Evolutionary conservation across 2,797 vertebrate genomes (phyloP).

Genomic region (Discoglossus pictus): DNA sequence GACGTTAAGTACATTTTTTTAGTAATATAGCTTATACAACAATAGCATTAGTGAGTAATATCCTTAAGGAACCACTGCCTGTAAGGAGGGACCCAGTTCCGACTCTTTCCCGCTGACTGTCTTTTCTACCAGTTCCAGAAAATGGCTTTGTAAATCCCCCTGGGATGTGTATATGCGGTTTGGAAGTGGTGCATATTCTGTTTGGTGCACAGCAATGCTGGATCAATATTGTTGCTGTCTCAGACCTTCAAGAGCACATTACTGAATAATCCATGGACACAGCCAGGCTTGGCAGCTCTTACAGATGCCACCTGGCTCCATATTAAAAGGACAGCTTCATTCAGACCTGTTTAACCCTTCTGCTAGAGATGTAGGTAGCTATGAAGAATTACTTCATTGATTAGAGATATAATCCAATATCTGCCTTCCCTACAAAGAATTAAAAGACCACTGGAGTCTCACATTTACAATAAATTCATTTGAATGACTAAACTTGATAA

Average conservation of each 20-base stretch:
- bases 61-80: conserved; percentile 30
- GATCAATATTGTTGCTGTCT: conserved; percentile 69
- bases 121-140: conserved; percentile 63
- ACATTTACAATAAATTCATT: too few relatives aligned
- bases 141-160: conserved; percentile 64
- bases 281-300: conserved; percentile 54
- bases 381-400: too few relatives aligned
- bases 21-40: too few relatives aligned
- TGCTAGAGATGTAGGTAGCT: neutral
- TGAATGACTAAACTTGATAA: too few relatives aligned
- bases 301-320: conserved; percentile 43
- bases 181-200: conserved; percentile 64
- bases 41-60: too few relatives aligned
- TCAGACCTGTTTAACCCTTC: conserved; percentile 30
- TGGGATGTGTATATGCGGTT: conserved; percentile 64
- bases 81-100: conserved; percentile 32
- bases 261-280: conserved; percentile 65
- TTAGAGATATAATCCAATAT: too few relatives aligned
- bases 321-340: conserved; percentile 37
- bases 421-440: too few relatives aligned
- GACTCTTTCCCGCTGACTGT: conserved; percentile 47
- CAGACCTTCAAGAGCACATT: conserved; percentile 68
- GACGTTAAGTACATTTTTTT: too few relatives aligned
- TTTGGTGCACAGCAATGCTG: conserved; percentile 58
- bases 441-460: too few relatives aligned